Percentiles rank a stretch among this genome's conserved stretches.
These are phyloP conservation scores for Enteromius fasciolatus DNA, from an alignment of 2,797 vertebrate genomes.

Conservation along the genomic window DNA sequence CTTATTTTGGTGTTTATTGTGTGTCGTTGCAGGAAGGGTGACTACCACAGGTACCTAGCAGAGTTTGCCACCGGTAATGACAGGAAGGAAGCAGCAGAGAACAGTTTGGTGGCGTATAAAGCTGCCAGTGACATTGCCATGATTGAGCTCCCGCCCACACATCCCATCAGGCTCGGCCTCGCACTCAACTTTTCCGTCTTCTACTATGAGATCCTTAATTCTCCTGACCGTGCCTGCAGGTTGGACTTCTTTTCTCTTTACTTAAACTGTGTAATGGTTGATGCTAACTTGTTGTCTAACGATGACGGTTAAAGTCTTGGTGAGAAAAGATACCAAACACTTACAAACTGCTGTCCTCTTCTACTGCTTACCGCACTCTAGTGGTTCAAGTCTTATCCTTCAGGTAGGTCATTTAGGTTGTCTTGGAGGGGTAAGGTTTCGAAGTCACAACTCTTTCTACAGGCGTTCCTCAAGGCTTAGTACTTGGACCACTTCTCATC, in stretches of 20 bases:
- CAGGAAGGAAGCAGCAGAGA: conserved; percentile 96
- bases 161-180: conserved; percentile 94
- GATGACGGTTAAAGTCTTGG: too few species aligned
- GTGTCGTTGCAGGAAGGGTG: conserved; percentile 87
- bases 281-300: not conserved
- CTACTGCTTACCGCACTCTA: too few species aligned
- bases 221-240: conserved; percentile 96
- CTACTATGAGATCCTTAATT: conserved; percentile 99
- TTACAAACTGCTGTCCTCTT: too few species aligned
- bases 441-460: too few species aligned
- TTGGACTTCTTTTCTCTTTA: conserved; percentile 60
- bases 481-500: too few species aligned
- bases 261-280: not conserved
- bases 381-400: too few species aligned
- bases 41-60: conserved; percentile 98
- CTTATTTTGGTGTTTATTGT: not conserved
- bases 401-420: too few species aligned
- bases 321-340: too few species aligned
- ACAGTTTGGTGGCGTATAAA: conserved; percentile 96
- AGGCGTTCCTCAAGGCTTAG: too few species aligned
- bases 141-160: conserved; percentile 94
- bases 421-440: too few species aligned
- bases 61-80: conserved; percentile 97
- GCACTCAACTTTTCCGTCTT: conserved; percentile 99
- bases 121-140: conserved; percentile 95